These are phyloP conservation scores for Mormyrus lacerda DNA, from an alignment of 2,113 vertebrate genomes.

Conservation along the genomic window DNA sequence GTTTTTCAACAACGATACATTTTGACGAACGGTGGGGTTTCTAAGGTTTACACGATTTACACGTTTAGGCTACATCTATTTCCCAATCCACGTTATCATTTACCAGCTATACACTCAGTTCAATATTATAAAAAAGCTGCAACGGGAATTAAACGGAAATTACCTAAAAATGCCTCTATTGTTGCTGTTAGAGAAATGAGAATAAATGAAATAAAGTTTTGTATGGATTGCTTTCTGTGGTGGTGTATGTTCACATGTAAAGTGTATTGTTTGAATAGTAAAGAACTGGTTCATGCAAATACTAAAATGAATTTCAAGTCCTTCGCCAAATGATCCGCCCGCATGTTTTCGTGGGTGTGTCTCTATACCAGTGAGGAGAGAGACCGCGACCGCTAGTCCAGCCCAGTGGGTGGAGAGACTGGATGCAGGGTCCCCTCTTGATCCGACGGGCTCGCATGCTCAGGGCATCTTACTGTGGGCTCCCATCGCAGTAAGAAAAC, in stretches of 20 bases:
- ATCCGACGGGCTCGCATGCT: background rate
- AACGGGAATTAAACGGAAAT: background rate
- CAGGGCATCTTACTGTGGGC: background rate
- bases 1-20: background rate
- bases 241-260: background rate
- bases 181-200: background rate
- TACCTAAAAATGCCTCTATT: background rate
- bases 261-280: background rate
- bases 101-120: background rate
- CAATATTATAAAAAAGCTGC: no score
- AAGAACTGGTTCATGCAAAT: background rate
- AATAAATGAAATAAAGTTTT: background rate
- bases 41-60: background rate
- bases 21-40: background rate
- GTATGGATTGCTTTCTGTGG: background rate
- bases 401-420: constrained; percentile 42
- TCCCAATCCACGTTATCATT: background rate
- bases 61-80: background rate
- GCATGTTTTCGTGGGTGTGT: background rate
- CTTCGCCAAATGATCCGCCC: background rate
- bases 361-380: background rate
- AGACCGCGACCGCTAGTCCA: background rate
- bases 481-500: background rate
- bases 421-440: constrained; percentile 45
- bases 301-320: background rate